Base-by-base conservation (phyloP, 2,797 vertebrate genomes). In the Myotis planiceps region DNA sequence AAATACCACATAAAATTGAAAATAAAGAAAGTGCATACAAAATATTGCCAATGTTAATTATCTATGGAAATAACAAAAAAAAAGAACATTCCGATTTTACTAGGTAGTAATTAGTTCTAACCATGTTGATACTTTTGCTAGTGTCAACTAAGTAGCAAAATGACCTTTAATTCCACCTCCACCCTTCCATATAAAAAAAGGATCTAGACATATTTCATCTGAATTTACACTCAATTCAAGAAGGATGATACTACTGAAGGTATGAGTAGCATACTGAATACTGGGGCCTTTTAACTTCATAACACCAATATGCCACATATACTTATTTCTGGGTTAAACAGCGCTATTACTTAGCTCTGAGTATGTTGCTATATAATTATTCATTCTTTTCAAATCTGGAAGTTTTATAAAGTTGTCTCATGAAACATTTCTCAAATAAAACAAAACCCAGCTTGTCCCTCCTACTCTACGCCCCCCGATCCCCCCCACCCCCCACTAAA, bases 401-500 rank as follows among this genome's bases (percentile, higher is more conserved):
- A 39, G 27, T 55, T 84, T 87, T 25, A 58, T 63, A 32, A 87
- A 51, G 25, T 12, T 75, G 25, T 68, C 76, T 85, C 82, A 65
- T 13, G 25, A 96, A 95, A 92, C 32, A 90, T 32, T 94, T 94
- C 85, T 95, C 55, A 60, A 82, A 94, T 16, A 53, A 95, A 88
- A 95, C 65, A 19, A 94, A 84, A 84, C 9, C 45, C 49, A 87
- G 51, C 12, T 27, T 55, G 63, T 79, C n/a, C 39, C 47, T 79
- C 53, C 53, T 34, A 39, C 15, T 49, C 55, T 18, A 18, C 39
- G 10, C 58, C 29, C 58, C 68, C 25, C 58, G 2, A 42, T 39
- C 9, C 42, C 39, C 42, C 10, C 9, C 42, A 42, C 42, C 58
- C 58, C 27, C 58, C 45, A 1, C 45, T 15, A 78, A 84, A 85